These are phyloP conservation scores for Pantherophis guttatus DNA, from an alignment of 2,113 vertebrate genomes.

Conservation along the genomic window DNA sequence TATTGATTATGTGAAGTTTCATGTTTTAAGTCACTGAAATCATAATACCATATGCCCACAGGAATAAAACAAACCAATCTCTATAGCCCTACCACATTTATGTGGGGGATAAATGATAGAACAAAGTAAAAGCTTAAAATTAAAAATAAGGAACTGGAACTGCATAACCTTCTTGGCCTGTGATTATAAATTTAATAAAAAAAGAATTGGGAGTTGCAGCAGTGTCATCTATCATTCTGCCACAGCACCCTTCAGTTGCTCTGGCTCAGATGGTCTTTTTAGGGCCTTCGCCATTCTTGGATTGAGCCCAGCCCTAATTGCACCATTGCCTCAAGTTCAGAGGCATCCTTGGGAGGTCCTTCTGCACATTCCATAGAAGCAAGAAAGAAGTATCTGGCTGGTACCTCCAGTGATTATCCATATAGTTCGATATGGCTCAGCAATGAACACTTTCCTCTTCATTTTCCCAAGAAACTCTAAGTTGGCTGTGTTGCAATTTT, in stretches of 20 bases:
- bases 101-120: background rate
- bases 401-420: too few species aligned
- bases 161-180: background rate
- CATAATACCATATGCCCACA: background rate
- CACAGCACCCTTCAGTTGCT: background rate
- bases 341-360: background rate
- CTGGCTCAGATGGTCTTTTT: background rate
- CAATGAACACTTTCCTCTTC: background rate
- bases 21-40: background rate
- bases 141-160: background rate
- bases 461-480: background rate
- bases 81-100: background rate
- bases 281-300: background rate
- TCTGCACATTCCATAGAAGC: background rate
- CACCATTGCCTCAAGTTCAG: background rate
- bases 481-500: background rate
- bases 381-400: background rate
- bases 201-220: background rate
- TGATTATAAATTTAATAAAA: background rate
- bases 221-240: background rate
- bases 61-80: background rate
- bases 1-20: background rate
- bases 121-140: background rate
- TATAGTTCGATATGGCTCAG: background rate
- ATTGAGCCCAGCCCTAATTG: background rate